Evolutionary conservation across 2,797 vertebrate genomes (phyloP).

Genomic region (Thalassophryne amazonica): DNA sequence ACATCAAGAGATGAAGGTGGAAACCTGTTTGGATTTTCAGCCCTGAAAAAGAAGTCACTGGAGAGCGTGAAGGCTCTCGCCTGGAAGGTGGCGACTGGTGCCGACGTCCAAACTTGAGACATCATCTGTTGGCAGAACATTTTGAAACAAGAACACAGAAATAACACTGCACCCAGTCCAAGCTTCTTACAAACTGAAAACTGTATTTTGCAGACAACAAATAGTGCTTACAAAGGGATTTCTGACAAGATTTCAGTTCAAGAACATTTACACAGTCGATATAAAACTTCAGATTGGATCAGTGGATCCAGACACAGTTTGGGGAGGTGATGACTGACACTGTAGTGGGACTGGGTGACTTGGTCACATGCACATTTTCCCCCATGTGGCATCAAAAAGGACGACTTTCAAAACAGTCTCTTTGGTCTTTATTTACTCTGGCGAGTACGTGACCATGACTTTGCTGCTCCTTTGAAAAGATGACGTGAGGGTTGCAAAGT

Average conservation of each 20-base stretch:
- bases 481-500: conserved; percentile 56
- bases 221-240: conserved; percentile 91
- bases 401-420: conserved; percentile 70
- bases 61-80: no score
- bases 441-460: conserved; percentile 33
- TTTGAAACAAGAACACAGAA: background rate
- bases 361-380: conserved; percentile 81
- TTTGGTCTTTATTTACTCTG: conserved; percentile 55
- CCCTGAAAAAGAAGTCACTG: no score
- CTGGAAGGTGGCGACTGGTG: no score
- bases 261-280: conserved; percentile 75
- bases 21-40: no score
- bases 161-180: conserved; percentile 32
- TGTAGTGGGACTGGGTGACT: conserved; percentile 79
- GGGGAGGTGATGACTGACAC: conserved; percentile 69
- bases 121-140: background rate
- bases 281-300: conserved; percentile 74
- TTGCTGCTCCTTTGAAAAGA: conserved; percentile 39
- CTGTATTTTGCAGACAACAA: conserved; percentile 95
- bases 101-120: background rate
- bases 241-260: conserved; percentile 81
- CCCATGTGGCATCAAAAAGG: conserved; percentile 65
- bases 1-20: no score
- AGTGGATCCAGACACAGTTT: conserved; percentile 60
- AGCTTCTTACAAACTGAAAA: conserved; percentile 77